Evolutionary conservation across 2,888 invertebrate genomes (phyloP).

Genomic region (Apotomis capreana): DNA sequence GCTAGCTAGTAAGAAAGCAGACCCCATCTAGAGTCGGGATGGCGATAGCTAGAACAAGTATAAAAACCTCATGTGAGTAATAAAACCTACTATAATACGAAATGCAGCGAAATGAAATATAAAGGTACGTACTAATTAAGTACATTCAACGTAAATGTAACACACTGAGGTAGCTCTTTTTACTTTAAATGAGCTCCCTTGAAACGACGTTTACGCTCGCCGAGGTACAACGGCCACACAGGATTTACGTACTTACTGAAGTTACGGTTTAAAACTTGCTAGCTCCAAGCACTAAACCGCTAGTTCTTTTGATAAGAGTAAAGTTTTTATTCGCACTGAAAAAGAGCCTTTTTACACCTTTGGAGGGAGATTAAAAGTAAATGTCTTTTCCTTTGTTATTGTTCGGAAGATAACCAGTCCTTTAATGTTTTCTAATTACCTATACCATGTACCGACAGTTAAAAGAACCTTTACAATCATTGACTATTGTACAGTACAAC

Average conservation of each 20-base stretch:
- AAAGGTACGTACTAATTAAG: too few relatives aligned
- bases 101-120: too few relatives aligned
- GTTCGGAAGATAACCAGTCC: not conserved
- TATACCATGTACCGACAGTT: too few relatives aligned
- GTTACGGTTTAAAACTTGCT: constrained; percentile 27
- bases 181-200: constrained; percentile 21
- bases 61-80: too few relatives aligned
- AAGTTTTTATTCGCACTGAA: constrained; percentile 7
- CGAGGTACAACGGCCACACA: constrained; percentile 18
- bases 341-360: not conserved
- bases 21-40: too few relatives aligned
- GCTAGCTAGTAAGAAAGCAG: too few relatives aligned
- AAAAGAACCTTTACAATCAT: not conserved
- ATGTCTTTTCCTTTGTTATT: not conserved
- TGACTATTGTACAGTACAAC: not conserved
- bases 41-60: too few relatives aligned
- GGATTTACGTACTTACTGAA: constrained; percentile 31
- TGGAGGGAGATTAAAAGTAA: not conserved
- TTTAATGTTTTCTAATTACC: not conserved
- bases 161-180: not conserved
- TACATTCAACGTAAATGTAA: not conserved
- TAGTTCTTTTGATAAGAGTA: constrained; percentile 11
- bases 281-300: constrained; percentile 3
- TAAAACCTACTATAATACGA: too few relatives aligned
- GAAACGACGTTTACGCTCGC: constrained; percentile 21